Base-by-base conservation (phyloP, 2,797 vertebrate genomes). In the Poeciliopsis presidionis region DNA sequence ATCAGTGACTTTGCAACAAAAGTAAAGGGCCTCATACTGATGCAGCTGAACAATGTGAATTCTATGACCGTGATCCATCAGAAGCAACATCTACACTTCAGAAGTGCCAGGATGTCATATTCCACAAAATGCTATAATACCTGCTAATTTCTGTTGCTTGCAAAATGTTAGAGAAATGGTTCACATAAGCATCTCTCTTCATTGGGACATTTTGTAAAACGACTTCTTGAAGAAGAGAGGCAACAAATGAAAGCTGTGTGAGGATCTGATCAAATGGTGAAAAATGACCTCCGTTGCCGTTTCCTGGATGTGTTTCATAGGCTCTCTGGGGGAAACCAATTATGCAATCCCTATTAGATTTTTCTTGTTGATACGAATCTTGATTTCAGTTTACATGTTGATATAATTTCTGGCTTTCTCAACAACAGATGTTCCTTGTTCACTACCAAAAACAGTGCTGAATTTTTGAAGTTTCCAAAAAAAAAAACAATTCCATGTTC, bases 381-480 rank as follows among this genome's bases (percentile, higher is more conserved):
- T 1, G 6, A 12, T 13, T 43, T 59, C 36, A 14, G 11, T 73
- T 18, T 18, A 63, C 25, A 8, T 30, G 39, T 73, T 49, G 28
- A 47, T 28, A n/a, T 63, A 1, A 16, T 78, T 73, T 79, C 7
- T 49, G 22, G 49, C 75, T 46, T 43, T 59, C 80, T 36, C 82
- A 72, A 76, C 77, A 81, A 63, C 67, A 74, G 53, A 63, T 79
- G 33, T 80, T 41, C 36, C 83, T 75, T 72, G 65, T 76, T 49
- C 18, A 47, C 41, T 4, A 16, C 77, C 73, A 33, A 75, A 83
- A 78, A 22, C 47, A 51, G 12, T 70, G 5, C 20, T 61, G 49
- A 73, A 67, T 78, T 86, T 80, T 84, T 67, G n/a, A 81, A 81
- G 28, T 47, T 28, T 70, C 43, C 46, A 53, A 81, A 74, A 4